Percentiles rank a stretch among this genome's conserved stretches.
phyloP scores from a whole-genome alignment of 2,888 invertebrate species.

The Itoplectis maculator region DNA sequence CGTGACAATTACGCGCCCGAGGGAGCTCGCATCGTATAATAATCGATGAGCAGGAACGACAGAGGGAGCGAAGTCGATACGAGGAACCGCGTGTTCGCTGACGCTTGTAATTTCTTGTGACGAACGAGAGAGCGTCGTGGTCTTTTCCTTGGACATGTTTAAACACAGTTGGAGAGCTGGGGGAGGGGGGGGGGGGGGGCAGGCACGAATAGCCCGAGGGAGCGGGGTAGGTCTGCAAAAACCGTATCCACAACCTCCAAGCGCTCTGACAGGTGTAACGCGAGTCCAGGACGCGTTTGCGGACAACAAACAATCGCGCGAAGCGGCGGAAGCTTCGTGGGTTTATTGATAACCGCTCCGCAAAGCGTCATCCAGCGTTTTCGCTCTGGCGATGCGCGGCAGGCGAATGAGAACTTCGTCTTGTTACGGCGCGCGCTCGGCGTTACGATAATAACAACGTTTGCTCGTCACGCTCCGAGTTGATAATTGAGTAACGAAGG shows the following conservation, averaged over 20 bases:
- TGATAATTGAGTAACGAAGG: slow-evolving; percentile 7
- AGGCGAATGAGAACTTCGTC: slow-evolving; percentile 16
- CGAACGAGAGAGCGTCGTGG: neutral
- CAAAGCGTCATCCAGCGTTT: slow-evolving; percentile 14
- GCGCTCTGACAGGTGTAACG: slow-evolving; percentile 22
- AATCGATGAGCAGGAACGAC: neutral
- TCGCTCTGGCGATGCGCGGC: neutral
- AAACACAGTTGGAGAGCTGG: neutral
- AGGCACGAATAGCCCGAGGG: too few species aligned
- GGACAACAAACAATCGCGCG: slow-evolving; percentile 8
- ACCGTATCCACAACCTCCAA: neutral
- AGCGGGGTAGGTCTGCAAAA: too few species aligned
- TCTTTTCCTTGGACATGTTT: neutral
- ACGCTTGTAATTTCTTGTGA: neutral
- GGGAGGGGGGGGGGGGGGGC: too few species aligned
- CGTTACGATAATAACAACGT: slow-evolving; percentile 17
- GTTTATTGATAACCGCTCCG: slow-evolving; percentile 32
- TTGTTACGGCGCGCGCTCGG: slow-evolving; percentile 12
- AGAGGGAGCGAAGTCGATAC: neutral
- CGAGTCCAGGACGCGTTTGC: slow-evolving; percentile 20
- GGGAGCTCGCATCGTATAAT: neutral
- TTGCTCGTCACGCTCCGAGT: slow-evolving; percentile 26
- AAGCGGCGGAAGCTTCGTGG: neutral
- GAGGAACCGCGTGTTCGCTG: slow-evolving; percentile 11
- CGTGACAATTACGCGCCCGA: neutral